Evolutionary conservation across 2,888 invertebrate species (phyloP).

Genomic region (Parochlus steinenii): DNA sequence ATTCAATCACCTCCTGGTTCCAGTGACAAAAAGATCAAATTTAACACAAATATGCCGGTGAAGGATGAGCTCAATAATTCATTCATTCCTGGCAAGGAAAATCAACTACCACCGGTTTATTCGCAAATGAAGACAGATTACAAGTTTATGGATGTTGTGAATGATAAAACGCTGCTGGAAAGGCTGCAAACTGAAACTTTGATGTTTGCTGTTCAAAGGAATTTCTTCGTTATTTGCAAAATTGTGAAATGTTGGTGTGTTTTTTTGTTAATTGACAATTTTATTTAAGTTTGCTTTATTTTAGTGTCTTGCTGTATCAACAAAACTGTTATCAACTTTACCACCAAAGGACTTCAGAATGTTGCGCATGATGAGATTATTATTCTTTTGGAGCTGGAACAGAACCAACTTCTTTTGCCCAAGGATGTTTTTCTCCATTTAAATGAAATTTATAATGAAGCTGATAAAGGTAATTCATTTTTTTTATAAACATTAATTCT

Average conservation of each 20-base stretch:
- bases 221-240: conserved; percentile 56
- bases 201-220: conserved; percentile 56
- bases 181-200: conserved; percentile 42
- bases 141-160: conserved; percentile 28
- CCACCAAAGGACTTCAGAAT: conserved; percentile 56
- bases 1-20: conserved; percentile 22
- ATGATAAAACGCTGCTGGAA: conserved; percentile 37
- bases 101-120: conserved; percentile 36
- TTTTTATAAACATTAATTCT: no score
- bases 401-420: conserved; percentile 43
- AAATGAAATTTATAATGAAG: conserved; percentile 51
- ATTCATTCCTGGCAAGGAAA: conserved; percentile 36
- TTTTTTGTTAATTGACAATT: not conserved
- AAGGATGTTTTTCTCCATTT: conserved; percentile 60
- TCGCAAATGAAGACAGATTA: conserved; percentile 21
- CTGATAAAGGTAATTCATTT: conserved; percentile 34
- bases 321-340: conserved; percentile 57
- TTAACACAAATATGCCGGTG: conserved; percentile 20
- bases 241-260: conserved; percentile 51
- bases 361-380: conserved; percentile 74
- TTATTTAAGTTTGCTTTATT: conserved; percentile 17
- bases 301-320: conserved; percentile 62
- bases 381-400: conserved; percentile 49
- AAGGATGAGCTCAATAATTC: conserved; percentile 20
- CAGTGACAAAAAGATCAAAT: conserved; percentile 15